Evolutionary conservation across 92 coral and sea anemone genomes (phyloP), one percentile per base, ranked within the genome.

Genomic region (Epizoanthus illoricatus): DNA sequence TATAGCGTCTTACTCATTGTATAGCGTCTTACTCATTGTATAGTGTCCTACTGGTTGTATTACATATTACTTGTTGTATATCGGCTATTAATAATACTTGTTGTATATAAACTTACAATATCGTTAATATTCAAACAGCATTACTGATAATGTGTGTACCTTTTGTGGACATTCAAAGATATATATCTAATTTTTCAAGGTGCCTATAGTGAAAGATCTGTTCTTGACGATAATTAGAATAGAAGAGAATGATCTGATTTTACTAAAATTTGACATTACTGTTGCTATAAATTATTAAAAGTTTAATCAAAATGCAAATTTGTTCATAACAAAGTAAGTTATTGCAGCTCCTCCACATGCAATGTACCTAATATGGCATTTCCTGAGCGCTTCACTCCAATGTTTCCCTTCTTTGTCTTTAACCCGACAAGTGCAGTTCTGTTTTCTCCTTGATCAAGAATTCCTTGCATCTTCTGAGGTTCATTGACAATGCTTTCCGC

Each of bases 371-470:
- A 73, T 49, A 86, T 71, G 16, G 90, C 94, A 85, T 75, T 87
- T 61, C 98, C 90, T 16, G 90, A 86, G 18, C 98, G 90, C 65
- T 88, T 85, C 2, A 87, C 91, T 19, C 94, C 92, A 79, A 95
- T 93, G 36, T 76, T 86, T 69, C 92, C 93, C 72, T 90, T 95
- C 92, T 88, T 95, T 5, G 87, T 68, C 87, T 89, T 93, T 40
- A 95, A 87, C 4, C 94, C 94, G 28, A 92, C 97, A 58, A 95
- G 84, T 5, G 96, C 84, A 23, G 76, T 91, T 62, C 98, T 89
- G 71, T 86, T 89, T 42, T 85, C 92, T 63, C 62, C 71, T 52
- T 82, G 73, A 4, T 89, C 84, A 56, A 6, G 18, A 69, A 52
- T 41, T 4, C 62, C 68, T 5, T 87, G 49, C 54, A 64, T 73